These are phyloP conservation scores for Pandemis heparana DNA, from an alignment of 2,888 invertebrate genomes.

Conservation along the genomic window DNA sequence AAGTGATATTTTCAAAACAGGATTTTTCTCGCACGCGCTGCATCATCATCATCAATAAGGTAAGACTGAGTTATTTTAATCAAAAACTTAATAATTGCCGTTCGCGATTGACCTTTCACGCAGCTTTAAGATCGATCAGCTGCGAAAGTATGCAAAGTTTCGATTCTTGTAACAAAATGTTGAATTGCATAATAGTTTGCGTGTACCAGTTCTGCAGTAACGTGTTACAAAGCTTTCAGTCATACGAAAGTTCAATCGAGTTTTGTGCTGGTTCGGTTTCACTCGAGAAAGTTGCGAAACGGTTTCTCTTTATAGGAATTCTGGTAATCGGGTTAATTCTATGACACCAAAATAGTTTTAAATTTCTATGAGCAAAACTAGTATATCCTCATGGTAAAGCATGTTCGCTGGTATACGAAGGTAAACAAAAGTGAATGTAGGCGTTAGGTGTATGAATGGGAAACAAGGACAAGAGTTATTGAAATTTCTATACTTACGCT, in stretches of 20 bases:
- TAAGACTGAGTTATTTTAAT: conserved; percentile 49
- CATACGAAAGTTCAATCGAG: conserved; percentile 8
- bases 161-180: conserved; percentile 31
- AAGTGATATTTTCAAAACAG: conserved; percentile 69
- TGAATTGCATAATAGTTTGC: conserved; percentile 30
- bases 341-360: conserved; percentile 51
- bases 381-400: conserved; percentile 46
- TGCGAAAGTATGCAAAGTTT: conserved; percentile 68
- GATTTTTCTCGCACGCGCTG: conserved; percentile 58
- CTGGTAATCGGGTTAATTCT: conserved; percentile 38
- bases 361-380: conserved; percentile 22
- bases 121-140: conserved; percentile 67
- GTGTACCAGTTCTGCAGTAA: conserved; percentile 18
- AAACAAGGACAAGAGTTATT: conserved; percentile 65
- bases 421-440: conserved; percentile 82
- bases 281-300: conserved; percentile 42
- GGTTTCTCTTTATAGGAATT: conserved; percentile 36
- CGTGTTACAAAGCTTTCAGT: conserved; percentile 19
- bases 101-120: conserved; percentile 53
- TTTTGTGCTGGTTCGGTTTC: conserved; percentile 34
- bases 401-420: conserved; percentile 42
- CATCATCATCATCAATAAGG: conserved; percentile 49
- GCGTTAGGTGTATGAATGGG: conserved; percentile 64
- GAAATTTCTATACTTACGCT: conserved; percentile 38
- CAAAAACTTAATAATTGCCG: neutral